Evolutionary conservation across 2,797 vertebrate genomes (phyloP).

Genomic region (Trachops cirrhosus): DNA sequence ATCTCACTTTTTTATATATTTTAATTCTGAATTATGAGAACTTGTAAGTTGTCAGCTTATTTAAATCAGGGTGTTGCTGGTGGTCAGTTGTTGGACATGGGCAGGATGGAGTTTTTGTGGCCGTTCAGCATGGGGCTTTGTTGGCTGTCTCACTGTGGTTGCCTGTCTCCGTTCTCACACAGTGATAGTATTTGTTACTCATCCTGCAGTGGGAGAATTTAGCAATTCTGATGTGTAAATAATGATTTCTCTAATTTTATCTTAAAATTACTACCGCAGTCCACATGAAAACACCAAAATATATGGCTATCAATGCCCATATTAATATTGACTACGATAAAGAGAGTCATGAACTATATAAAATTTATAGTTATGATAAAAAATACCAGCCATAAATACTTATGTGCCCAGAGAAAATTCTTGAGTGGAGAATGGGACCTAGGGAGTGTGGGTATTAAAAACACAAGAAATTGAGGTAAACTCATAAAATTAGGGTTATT

Average conservation of each 20-base stretch:
- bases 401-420: neutral
- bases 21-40: conserved; percentile 20
- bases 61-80: neutral
- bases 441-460: neutral
- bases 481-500: conserved; percentile 2
- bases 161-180: neutral
- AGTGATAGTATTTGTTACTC: neutral
- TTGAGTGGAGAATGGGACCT: neutral
- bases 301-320: neutral
- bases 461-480: neutral
- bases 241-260: neutral
- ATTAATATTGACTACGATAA: neutral
- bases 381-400: neutral
- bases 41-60: neutral
- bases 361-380: neutral
- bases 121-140: neutral
- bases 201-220: neutral
- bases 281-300: neutral
- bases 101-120: neutral
- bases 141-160: neutral
- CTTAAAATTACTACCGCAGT: neutral
- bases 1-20: conserved; percentile 1
- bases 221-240: neutral
- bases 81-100: neutral
- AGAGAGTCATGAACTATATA: neutral